Evolutionary conservation across 1,140 invertebrate genomes (phyloP).

Genomic region (Trichonephila inaurata): DNA sequence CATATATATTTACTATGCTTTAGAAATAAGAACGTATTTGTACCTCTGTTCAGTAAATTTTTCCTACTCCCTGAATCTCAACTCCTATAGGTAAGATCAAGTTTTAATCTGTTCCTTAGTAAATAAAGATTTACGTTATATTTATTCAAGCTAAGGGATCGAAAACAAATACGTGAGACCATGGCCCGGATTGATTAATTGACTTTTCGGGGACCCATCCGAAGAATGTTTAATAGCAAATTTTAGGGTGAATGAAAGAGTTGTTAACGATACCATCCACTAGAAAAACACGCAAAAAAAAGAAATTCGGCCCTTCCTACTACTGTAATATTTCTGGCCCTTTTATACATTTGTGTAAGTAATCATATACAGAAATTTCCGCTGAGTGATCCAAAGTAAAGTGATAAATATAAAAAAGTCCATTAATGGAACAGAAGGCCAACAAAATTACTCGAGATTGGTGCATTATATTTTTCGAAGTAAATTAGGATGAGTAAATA

Average conservation of each 20-base stretch:
- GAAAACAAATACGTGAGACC: not conserved
- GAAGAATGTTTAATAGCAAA: conserved; percentile 1
- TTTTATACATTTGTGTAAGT: not conserved
- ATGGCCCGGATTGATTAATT: conserved; percentile 15
- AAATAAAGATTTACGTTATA: not conserved
- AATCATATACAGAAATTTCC: not conserved
- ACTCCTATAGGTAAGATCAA: not conserved
- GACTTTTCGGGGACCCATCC: conserved; percentile 5
- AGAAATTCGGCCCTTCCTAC: not conserved
- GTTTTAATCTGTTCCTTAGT: not conserved
- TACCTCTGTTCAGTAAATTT: too few species aligned
- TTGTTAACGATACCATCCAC: conserved; percentile 15
- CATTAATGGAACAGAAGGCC: too few species aligned
- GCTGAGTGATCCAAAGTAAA: not conserved
- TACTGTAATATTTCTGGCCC: too few species aligned
- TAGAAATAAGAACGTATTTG: too few species aligned
- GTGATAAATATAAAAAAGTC: too few species aligned
- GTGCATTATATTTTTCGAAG: not conserved
- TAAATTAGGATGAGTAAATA: not conserved
- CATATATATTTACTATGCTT: too few species aligned
- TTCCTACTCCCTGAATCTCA: too few species aligned
- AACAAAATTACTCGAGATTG: too few species aligned
- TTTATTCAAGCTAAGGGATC: not conserved
- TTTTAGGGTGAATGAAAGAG: conserved; percentile 9
- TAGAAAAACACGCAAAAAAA: not conserved